Evolutionary conservation across 2,113 vertebrate species (phyloP).

Genomic region (Corythoichthys intestinalis): DNA sequence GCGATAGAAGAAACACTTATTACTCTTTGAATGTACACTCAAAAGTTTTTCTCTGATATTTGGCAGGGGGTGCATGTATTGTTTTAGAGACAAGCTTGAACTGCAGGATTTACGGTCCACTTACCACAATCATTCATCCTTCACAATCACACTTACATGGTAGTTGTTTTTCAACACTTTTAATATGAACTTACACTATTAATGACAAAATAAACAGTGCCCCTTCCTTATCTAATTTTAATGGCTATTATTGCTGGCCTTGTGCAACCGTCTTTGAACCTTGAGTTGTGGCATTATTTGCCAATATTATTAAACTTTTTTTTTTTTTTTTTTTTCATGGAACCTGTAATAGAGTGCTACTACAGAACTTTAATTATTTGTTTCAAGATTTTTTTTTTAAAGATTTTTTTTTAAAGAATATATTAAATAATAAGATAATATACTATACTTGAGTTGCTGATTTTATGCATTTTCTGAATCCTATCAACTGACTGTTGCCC

Average conservation of each 20-base stretch:
- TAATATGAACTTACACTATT: not conserved
- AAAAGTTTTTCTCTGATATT: conserved; percentile 11
- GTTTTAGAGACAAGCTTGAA: conserved; percentile 3
- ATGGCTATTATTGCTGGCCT: not conserved
- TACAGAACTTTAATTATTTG: no score
- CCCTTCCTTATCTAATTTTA: not conserved
- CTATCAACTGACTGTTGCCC: no score
- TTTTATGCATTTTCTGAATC: no score
- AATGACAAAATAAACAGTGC: not conserved
- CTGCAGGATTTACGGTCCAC: conserved; percentile 22
- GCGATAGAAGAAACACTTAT: conserved; percentile 35
- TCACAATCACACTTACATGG: conserved; percentile 14
- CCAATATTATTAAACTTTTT: not conserved
- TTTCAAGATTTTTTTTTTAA: no score
- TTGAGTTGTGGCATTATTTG: not conserved
- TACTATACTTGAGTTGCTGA: no score
- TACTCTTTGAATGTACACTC: conserved; percentile 3
- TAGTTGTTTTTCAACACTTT: not conserved
- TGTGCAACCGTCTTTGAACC: not conserved
- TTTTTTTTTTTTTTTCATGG: no score
- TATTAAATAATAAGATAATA: no score
- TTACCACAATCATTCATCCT: conserved; percentile 21
- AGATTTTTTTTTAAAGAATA: no score
- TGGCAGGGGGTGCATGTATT: not conserved
- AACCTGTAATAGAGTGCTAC: no score